Evolutionary conservation across 2,113 vertebrate genomes (phyloP).

Genomic region (Myrmecophaga tridactyla): DNA sequence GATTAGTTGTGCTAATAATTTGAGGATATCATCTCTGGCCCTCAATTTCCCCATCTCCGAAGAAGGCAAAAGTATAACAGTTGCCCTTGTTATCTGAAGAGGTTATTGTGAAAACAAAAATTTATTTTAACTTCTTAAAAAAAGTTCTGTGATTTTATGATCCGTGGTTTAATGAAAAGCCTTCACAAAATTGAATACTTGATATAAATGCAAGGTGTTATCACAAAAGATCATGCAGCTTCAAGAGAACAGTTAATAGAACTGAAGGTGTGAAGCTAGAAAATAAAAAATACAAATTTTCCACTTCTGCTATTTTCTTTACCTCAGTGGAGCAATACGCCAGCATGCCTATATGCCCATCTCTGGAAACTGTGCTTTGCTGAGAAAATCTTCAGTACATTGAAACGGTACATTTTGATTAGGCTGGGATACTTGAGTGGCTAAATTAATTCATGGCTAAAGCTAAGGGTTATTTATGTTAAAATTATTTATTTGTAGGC

Average conservation of each 20-base stretch:
- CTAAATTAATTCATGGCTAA: conserved; percentile 20
- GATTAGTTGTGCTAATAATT: background rate
- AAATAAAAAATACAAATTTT: background rate
- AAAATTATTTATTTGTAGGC: background rate
- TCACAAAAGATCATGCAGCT: background rate
- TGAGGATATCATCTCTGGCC: background rate
- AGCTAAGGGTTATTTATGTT: conserved; percentile 9
- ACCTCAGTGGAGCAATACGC: background rate
- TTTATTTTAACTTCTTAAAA: conserved; percentile 10
- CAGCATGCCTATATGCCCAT: background rate
- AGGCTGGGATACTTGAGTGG: background rate
- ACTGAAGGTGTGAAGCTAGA: background rate
- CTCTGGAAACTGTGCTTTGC: background rate
- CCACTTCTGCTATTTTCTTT: background rate
- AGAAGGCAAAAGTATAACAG: background rate
- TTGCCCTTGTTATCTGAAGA: background rate
- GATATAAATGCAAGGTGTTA: background rate
- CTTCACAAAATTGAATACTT: background rate
- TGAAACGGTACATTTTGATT: background rate
- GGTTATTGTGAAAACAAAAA: conserved; percentile 8
- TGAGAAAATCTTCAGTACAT: background rate
- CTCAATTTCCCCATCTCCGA: background rate
- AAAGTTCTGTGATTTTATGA: background rate
- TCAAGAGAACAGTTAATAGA: background rate
- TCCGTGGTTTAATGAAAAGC: background rate